Base-by-base conservation (phyloP, 2,888 invertebrate genomes). In the Heliconius sara region DNA sequence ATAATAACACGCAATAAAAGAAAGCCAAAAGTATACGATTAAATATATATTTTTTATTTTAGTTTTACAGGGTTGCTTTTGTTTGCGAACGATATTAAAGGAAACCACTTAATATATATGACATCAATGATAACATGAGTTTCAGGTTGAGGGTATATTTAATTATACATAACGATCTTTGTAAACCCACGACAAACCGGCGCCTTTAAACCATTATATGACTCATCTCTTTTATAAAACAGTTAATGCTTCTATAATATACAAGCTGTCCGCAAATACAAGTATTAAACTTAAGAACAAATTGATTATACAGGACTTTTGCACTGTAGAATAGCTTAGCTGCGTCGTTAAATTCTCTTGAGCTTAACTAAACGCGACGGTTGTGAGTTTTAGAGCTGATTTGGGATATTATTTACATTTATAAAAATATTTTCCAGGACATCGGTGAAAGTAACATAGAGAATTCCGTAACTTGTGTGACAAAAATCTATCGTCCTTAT, bases 181-280 rank as follows among this genome's bases (percentile, higher is more conserved):
- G 60, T 12, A 57, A 77, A 13, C 43, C 60, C 25, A n/a, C 78
- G 78, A 67, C 78, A 22, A 66, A 25, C 4, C 73, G 80, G 80
- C 77, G 80, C 80, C 80, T 57, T 63, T 68, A 16, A 25, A 83
- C 68, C 72, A 77, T 30, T 52, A n/a, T 65, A 57, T 52, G 74
- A 70, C 6, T 70, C 52, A 78, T 75, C 27, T 75, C 39, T 19
- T 75, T 63, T 66, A 39, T 73, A 39, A 25, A 73, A 60, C 39
- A 73, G 16, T 60, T 60, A 34, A 73, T 73, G n/a, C 16, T 1
- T 39, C n/a, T 73, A 1, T 57, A 71, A 30, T 57, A 57, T 57
- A 30, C 30, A 34, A 47, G 9, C 25, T 25, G n/a, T 25, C 70
- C 43, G 13, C 43, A 68, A 68, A 43, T 34, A 22, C n/a, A 67